Evolutionary conservation across 2,888 invertebrate species (phyloP).

Genomic region (Thecocarcelia acutangulata): DNA sequence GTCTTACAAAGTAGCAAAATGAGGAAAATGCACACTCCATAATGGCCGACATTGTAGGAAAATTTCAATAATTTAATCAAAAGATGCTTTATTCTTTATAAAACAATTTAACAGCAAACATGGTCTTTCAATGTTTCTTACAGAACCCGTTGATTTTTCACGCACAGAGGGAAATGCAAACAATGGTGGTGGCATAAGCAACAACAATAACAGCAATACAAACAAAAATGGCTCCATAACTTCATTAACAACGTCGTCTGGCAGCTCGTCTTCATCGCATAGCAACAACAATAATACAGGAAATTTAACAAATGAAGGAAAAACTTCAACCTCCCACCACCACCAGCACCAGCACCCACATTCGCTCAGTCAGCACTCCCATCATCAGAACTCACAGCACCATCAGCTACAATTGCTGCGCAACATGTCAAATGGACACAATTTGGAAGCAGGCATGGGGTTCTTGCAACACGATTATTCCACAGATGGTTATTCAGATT

Average conservation of each 20-base stretch:
- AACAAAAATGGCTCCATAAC: conserved; percentile 64
- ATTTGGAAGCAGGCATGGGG: conserved; percentile 69
- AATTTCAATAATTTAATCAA: conserved; percentile 45
- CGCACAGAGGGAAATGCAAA: conserved; percentile 76
- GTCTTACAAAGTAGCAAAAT: too few relatives aligned
- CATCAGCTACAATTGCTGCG: conserved; percentile 74
- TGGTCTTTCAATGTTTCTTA: conserved; percentile 44
- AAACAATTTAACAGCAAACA: conserved; percentile 46
- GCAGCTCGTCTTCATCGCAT: conserved; percentile 68
- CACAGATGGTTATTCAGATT: conserved; percentile 80
- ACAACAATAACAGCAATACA: conserved; percentile 10
- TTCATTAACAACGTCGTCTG: conserved; percentile 62
- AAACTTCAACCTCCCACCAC: conserved; percentile 37
- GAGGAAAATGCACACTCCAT: not conserved
- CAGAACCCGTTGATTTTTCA: conserved; percentile 82
- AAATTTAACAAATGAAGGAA: conserved; percentile 46
- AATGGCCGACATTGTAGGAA: conserved; percentile 34
- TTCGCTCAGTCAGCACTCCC: conserved; percentile 29
- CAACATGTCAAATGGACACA: conserved; percentile 73
- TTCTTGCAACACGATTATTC: conserved; percentile 77
- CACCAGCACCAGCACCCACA: conserved; percentile 20
- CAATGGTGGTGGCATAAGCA: conserved; percentile 55
- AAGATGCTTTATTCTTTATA: conserved; percentile 25
- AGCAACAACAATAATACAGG: conserved; percentile 68
- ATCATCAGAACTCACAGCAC: conserved; percentile 59